These are phyloP conservation scores for Pseudopipra pipra DNA, from an alignment of 2,113 vertebrate species.

Conservation along the genomic window DNA sequence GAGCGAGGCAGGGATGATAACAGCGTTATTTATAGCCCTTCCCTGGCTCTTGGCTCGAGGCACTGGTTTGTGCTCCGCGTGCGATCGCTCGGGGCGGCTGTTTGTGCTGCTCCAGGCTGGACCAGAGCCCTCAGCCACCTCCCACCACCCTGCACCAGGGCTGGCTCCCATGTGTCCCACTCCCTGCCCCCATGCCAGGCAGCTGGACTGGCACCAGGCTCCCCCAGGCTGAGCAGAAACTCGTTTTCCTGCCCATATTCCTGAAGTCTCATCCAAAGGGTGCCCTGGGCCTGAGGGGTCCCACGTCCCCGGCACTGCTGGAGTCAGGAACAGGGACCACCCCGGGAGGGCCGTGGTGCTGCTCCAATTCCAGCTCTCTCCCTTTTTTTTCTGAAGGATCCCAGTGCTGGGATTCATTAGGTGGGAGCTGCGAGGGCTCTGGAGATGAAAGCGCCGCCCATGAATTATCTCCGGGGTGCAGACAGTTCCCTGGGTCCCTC, in stretches of 20 bases:
- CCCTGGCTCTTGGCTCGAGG: not conserved
- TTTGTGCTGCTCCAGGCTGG: not conserved
- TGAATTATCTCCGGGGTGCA: not conserved
- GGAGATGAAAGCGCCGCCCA: not conserved
- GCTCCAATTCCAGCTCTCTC: not conserved
- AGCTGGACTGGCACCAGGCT: not conserved
- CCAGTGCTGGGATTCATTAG: not conserved
- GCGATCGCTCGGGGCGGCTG: not conserved
- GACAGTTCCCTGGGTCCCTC: not conserved
- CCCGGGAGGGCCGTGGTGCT: accelerated
- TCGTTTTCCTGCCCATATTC: not conserved
- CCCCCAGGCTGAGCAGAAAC: not conserved
- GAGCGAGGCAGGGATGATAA: not conserved
- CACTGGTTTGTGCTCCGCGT: not conserved
- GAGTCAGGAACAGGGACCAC: not conserved
- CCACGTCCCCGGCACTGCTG: not conserved
- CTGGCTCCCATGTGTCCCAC: not conserved
- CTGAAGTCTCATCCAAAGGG: accelerated
- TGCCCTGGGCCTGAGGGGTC: not conserved
- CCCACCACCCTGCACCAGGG: accelerated
- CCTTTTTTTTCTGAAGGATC: not conserved
- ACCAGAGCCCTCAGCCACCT: accelerated
- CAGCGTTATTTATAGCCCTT: slow-evolving; percentile 48
- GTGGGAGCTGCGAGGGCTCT: not conserved
- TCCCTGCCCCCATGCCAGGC: not conserved